phyloP scores from a whole-genome alignment of 35 echinoderm and acorn worm genomes.

The Nesometra sesokonis region DNA sequence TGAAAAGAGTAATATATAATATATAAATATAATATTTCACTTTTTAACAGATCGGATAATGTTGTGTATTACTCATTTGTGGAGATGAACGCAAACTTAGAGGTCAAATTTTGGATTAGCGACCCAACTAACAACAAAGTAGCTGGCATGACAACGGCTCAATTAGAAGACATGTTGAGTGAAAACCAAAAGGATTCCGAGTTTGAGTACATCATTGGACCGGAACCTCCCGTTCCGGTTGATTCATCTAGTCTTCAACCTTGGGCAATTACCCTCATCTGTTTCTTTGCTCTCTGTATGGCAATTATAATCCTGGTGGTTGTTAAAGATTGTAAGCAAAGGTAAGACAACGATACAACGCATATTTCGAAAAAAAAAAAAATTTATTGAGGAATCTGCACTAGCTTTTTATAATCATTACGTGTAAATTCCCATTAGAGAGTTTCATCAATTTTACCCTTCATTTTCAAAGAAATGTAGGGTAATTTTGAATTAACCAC shows the following conservation, averaged over 20 bases:
- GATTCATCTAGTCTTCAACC: neutral
- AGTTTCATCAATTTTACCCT: too few relatives aligned
- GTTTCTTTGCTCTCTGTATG: neutral
- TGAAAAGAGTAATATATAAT: too few relatives aligned
- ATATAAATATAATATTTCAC: too few relatives aligned
- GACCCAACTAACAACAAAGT: neutral
- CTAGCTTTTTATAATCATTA: too few relatives aligned
- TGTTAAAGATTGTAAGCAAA: neutral
- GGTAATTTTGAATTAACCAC: too few relatives aligned
- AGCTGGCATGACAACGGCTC: neutral
- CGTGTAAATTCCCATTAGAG: too few relatives aligned
- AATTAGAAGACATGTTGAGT: neutral
- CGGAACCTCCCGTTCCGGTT: neutral
- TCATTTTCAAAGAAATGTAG: too few relatives aligned
- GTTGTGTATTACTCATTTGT: neutral
- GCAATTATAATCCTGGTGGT: neutral
- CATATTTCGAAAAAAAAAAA: too few relatives aligned
- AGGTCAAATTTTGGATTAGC: neutral
- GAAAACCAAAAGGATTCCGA: neutral
- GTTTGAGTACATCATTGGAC: neutral
- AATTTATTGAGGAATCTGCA: too few relatives aligned
- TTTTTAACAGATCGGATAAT: neutral
- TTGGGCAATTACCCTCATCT: neutral
- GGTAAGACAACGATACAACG: too few relatives aligned
- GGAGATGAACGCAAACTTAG: neutral